A percentile compares a stretch with the other conserved stretches of the same genome.
These are phyloP conservation scores for Sciaenops ocellatus DNA, from an alignment of 2,797 vertebrate genomes.

Conservation along the genomic window DNA sequence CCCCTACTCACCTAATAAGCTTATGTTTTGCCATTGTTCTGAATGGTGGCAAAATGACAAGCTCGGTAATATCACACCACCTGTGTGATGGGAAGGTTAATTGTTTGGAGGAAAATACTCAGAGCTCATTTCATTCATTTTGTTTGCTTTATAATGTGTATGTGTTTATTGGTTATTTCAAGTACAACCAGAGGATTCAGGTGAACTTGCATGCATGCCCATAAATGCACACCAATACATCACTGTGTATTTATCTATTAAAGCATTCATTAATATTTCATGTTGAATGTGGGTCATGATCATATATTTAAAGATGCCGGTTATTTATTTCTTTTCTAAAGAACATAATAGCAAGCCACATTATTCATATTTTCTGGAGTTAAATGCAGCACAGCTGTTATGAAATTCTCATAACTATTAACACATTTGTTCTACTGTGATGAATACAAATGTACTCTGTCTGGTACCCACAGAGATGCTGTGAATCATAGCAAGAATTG, in stretches of 20 bases:
- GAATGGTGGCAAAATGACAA: slow-evolving; percentile 23
- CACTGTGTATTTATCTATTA: slow-evolving; percentile 32
- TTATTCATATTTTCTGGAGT: slow-evolving; percentile 25
- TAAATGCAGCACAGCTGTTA: slow-evolving; percentile 5
- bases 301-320: slow-evolving; percentile 21
- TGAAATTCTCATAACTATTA: slow-evolving; percentile 42
- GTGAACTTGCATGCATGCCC: not conserved
- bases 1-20: slow-evolving; percentile 41
- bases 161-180: slow-evolving; percentile 6
- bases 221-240: slow-evolving; percentile 5
- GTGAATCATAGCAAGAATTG: slow-evolving; percentile 23
- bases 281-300: slow-evolving; percentile 12
- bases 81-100: slow-evolving; percentile 50
- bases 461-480: slow-evolving; percentile 32
- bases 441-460: slow-evolving; percentile 54
- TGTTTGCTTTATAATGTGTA: slow-evolving; percentile 23
- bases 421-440: slow-evolving; percentile 42
- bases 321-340: slow-evolving; percentile 26
- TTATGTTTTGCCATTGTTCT: slow-evolving; percentile 41
- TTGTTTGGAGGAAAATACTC: slow-evolving; percentile 27
- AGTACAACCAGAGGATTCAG: slow-evolving; percentile 4
- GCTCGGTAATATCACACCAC: slow-evolving; percentile 30
- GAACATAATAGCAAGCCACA: slow-evolving; percentile 13
- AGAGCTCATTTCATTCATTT: slow-evolving; percentile 35
- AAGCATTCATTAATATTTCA: slow-evolving; percentile 30